Conservation (phyloP, 1,140 invertebrate species). For the Drusus annulatus region DNA sequence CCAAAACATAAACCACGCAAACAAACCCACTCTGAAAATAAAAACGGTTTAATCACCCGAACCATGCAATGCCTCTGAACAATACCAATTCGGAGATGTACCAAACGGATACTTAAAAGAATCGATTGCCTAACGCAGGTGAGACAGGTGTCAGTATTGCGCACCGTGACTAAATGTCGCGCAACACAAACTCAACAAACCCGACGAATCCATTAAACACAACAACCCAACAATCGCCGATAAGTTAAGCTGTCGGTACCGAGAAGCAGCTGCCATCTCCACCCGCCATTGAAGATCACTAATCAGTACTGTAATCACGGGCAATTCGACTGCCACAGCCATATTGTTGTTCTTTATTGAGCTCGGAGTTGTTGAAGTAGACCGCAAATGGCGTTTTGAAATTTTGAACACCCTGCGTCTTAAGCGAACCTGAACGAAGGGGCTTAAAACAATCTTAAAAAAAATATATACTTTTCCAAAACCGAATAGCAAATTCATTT, state of each 20-base stretch:
- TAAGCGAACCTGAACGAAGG: too few species aligned
- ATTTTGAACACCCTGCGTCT: background rate
- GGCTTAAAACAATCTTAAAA: too few species aligned
- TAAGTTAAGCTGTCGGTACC: background rate
- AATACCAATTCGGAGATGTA: too few species aligned
- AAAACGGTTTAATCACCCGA: too few species aligned
- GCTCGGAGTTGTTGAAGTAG: background rate
- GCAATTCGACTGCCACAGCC: slow-evolving; percentile 12
- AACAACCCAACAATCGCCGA: too few species aligned
- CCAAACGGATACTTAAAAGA: background rate
- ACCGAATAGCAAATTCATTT: too few species aligned
- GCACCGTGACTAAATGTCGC: slow-evolving; percentile 19
- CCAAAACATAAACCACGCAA: too few species aligned
- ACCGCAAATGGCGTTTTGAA: background rate
- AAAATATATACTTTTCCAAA: too few species aligned
- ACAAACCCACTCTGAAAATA: too few species aligned
- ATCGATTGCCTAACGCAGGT: slow-evolving; percentile 27
- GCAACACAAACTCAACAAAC: background rate
- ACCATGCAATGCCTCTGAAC: too few species aligned
- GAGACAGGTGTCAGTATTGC: background rate
- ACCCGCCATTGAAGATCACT: too few species aligned
- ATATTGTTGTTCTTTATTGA: background rate
- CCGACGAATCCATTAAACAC: background rate
- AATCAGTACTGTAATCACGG: slow-evolving; percentile 13
- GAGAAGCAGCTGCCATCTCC: background rate